Evolutionary conservation across 2,113 vertebrate genomes (phyloP).

Genomic region (Galeopterus variegatus): DNA sequence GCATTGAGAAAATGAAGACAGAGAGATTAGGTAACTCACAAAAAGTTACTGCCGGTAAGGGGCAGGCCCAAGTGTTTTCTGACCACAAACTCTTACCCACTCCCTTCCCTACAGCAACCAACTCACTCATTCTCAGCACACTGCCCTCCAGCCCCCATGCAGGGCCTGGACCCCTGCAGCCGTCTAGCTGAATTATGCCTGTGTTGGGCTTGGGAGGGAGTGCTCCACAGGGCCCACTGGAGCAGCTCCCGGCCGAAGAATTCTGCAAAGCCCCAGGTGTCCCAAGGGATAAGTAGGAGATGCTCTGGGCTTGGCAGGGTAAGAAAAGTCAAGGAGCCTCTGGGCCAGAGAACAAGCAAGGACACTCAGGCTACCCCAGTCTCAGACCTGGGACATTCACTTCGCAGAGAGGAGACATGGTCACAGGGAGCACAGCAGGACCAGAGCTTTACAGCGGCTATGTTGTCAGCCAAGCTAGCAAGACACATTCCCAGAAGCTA

Average conservation of each 20-base stretch:
- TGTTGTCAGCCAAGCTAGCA: not conserved
- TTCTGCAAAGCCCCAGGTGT: not conserved
- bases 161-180: not conserved
- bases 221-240: not conserved
- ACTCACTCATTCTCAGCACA: not conserved
- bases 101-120: not conserved
- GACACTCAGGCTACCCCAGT: not conserved
- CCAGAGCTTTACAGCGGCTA: not conserved
- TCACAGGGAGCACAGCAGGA: not conserved
- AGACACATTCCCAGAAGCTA: not conserved
- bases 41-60: not conserved
- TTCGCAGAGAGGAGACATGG: not conserved
- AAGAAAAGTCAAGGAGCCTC: not conserved
- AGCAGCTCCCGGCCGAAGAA: not conserved
- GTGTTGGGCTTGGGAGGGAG: not conserved
- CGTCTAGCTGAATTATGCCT: not conserved
- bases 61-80: not conserved
- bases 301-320: not conserved
- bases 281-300: not conserved
- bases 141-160: not conserved
- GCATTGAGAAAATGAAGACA: not conserved
- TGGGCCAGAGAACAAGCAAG: not conserved
- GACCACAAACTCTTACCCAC: not conserved
- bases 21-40: not conserved
- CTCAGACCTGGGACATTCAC: not conserved